phyloP scores from a whole-genome alignment of 2,797 vertebrate genomes.

The Dendrocincla fuliginosa region DNA sequence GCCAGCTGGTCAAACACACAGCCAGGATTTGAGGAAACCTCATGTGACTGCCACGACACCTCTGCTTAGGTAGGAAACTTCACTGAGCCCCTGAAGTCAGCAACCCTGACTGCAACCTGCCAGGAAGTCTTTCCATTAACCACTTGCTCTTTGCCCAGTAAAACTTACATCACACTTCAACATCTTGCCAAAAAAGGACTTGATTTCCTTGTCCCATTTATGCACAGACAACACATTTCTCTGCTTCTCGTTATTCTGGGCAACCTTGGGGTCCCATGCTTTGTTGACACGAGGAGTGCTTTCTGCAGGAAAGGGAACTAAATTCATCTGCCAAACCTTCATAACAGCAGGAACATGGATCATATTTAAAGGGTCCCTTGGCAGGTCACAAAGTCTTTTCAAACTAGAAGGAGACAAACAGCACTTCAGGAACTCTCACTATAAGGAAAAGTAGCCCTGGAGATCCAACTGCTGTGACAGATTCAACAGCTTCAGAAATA shows the following conservation, averaged over 20 bases:
- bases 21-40: not conserved
- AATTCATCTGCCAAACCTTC: not conserved
- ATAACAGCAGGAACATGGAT: not conserved
- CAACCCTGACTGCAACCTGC: not conserved
- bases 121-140: not conserved
- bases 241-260: not conserved
- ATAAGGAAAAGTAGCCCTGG: not conserved
- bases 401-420: not conserved
- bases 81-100: not conserved
- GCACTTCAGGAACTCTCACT: not conserved
- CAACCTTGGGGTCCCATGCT: not conserved
- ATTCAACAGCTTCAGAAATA: not conserved
- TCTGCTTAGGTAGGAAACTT: not conserved
- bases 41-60: fast-evolving
- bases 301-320: not conserved
- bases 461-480: not conserved
- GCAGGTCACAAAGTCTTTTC: not conserved
- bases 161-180: not conserved
- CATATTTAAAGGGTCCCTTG: not conserved
- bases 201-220: not conserved
- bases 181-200: not conserved
- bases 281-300: not conserved
- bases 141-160: not conserved
- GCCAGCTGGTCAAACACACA: not conserved
- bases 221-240: not conserved